Evolutionary conservation across 2,888 invertebrate species (phyloP), one percentile per base, ranked within the genome.

Genomic region (Cynaeus angustus): DNA sequence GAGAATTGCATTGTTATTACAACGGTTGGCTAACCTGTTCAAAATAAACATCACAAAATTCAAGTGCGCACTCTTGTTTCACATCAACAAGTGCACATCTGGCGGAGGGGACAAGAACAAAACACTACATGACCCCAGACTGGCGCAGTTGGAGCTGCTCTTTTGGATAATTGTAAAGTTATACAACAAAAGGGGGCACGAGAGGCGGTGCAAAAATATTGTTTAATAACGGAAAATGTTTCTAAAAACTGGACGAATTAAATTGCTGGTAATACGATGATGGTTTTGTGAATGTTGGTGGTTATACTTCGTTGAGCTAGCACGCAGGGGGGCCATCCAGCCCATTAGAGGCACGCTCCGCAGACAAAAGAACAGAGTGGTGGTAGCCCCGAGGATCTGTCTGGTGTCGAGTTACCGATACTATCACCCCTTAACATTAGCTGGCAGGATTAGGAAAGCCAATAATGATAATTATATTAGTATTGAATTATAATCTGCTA

Each of bases 401-500:
- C 38, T 41, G 83, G 83, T 83, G 81, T 84, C 82, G 79, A 75
- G 82, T 83, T 84, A 83, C 83, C 76, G 81, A 80, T 81, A 79
- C 76, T 73, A 79, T 80, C 79, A 73, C 77, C 78, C 74, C 77
- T 65, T 74, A 75, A 77, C 75, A 81, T 80, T 79, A 80, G 80
- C 80, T 75, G 77, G 74, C 79, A 78, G 82, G 83, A 84, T 85
- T 83, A 83, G 81, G 77, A 83, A 83, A 83, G 84, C 84, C 85
- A 85, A 85, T 85, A 85, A 85, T 79, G 84, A 83, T 85, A 85
- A 85, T 85, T 85, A 82, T 83, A 85, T 85, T 85, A 85, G 84
- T 83, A 85, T 85, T 82, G 84, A 84, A 85, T 85, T 81, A 82
- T 83, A 84, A 84, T 84, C 82, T 79, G 72, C 72, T 75, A 64